phyloP scores from a whole-genome alignment of 1,140 invertebrate species.

The Drosophila obscura region DNA sequence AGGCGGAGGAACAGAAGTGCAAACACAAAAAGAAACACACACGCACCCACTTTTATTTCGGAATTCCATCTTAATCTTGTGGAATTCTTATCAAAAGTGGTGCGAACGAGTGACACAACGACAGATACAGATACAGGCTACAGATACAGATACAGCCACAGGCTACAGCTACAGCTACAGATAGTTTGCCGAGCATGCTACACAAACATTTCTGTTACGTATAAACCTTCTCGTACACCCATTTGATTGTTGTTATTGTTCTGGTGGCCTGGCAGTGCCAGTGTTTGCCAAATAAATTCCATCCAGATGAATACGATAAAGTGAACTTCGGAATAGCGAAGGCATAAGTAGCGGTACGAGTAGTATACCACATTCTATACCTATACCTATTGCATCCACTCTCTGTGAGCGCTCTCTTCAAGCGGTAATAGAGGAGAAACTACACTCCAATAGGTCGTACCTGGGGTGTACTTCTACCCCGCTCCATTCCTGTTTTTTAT shows the following conservation, averaged over 20 bases:
- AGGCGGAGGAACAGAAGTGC: constrained; percentile 17
- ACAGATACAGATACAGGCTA: constrained; percentile 39
- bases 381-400: no score
- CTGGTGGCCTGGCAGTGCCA: not conserved
- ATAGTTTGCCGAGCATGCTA: not conserved
- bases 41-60: constrained; percentile 10
- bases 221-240: no score
- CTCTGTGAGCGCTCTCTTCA: not conserved
- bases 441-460: not conserved
- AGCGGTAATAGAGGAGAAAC: constrained; percentile 9
- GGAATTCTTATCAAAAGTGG: constrained; percentile 27
- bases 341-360: not conserved
- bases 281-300: constrained; percentile 45
- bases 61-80: constrained; percentile 48
- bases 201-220: not conserved
- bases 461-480: not conserved
- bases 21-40: not conserved
- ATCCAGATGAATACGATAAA: constrained; percentile 44
- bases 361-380: no score
- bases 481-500: no score
- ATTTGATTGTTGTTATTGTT: not conserved
- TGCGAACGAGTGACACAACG: constrained; percentile 34
- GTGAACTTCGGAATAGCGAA: constrained; percentile 26
- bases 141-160: constrained; percentile 26
- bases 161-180: not conserved